phyloP scores from a whole-genome alignment of 2,888 invertebrate genomes.

The Cantharis rufa region DNA sequence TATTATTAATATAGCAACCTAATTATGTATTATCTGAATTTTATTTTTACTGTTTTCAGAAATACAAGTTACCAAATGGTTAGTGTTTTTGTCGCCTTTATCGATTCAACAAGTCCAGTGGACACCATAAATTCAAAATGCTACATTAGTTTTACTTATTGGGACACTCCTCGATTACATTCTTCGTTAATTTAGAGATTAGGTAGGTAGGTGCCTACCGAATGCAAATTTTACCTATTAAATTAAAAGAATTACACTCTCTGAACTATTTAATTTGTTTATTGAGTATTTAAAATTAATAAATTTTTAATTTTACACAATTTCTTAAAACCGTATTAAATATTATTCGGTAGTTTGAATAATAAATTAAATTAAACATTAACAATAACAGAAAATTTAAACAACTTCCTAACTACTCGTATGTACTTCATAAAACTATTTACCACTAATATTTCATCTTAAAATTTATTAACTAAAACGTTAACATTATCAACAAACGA shows the following conservation, averaged over 20 bases:
- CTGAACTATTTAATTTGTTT: background rate
- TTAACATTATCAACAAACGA: background rate
- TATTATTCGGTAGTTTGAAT: background rate
- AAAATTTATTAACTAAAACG: background rate
- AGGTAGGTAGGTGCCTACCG: background rate
- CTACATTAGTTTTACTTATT: slow-evolving; percentile 46
- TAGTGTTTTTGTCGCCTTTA: slow-evolving; percentile 44
- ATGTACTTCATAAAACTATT: background rate
- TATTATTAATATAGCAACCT: background rate
- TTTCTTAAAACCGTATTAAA: background rate
- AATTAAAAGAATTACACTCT: background rate
- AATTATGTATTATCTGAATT: background rate
- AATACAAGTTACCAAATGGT: slow-evolving; percentile 19
- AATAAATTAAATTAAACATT: background rate
- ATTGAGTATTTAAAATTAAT: background rate
- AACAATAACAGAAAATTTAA: background rate
- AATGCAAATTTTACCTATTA: background rate
- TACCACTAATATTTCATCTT: background rate
- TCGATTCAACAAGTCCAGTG: slow-evolving; percentile 50
- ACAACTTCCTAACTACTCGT: background rate
- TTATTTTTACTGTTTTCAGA: background rate
- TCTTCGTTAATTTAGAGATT: slow-evolving; percentile 7
- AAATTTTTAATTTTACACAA: background rate
- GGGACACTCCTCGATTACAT: slow-evolving; percentile 43
- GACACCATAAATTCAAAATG: slow-evolving; percentile 50